Conservation (phyloP, 1,140 invertebrate species). For the Teleogryllus occipitalis region DNA sequence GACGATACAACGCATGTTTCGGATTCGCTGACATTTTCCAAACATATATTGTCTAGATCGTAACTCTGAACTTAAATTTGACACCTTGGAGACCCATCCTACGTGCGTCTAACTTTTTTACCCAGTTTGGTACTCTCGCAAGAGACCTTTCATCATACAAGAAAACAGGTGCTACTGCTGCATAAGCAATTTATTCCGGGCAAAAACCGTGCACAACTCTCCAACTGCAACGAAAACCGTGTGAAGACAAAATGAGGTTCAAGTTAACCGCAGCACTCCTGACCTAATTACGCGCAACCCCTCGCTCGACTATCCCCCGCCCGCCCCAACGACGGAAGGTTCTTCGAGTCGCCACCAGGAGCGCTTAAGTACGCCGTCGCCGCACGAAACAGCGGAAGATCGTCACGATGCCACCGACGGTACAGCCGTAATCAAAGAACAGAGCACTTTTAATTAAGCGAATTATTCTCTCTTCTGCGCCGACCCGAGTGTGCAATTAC, state of each 20-base stretch:
- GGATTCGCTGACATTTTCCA: too few relatives aligned
- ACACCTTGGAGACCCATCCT: too few relatives aligned
- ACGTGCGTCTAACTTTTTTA: too few relatives aligned
- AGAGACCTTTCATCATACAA: too few relatives aligned
- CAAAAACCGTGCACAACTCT: neutral
- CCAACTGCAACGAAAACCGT: neutral
- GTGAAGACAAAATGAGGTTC: neutral
- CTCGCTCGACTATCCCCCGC: neutral
- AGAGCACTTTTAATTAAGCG: constrained; percentile 4
- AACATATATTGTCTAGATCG: too few relatives aligned
- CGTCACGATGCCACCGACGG: too few relatives aligned
- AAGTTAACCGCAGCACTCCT: neutral
- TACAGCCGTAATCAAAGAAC: constrained; percentile 4
- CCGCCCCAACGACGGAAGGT: neutral
- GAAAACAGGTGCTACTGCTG: neutral
- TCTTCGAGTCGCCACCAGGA: neutral
- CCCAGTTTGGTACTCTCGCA: too few relatives aligned
- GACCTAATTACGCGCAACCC: neutral
- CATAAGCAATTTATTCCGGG: neutral
- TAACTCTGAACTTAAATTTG: too few relatives aligned
- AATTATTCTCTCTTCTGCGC: constrained; percentile 1
- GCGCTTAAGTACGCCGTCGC: neutral
- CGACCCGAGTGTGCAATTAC: neutral
- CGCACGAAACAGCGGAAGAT: neutral
- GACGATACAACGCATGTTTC: too few relatives aligned